These are phyloP conservation scores for Mycetomoellerius zeteki DNA, from an alignment of 1,140 invertebrate genomes.

Conservation along the genomic window DNA sequence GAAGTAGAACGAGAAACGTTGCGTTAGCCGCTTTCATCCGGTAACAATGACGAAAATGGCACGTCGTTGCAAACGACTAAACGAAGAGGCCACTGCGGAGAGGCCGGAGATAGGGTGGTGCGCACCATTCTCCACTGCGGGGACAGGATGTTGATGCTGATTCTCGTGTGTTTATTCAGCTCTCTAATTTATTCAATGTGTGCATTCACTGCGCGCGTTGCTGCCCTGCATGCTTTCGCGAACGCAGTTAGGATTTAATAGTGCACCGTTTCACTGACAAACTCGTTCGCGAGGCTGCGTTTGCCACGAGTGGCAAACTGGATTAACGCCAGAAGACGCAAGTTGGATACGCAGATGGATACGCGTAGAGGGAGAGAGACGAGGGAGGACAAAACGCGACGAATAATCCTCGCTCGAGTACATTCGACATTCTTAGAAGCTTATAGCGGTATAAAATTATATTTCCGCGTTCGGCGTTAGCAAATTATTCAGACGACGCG, in stretches of 20 bases:
- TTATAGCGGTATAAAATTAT: slow-evolving; percentile 35
- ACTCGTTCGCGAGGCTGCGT: slow-evolving; percentile 71
- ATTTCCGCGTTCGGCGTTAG: slow-evolving; percentile 14
- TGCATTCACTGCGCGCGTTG: slow-evolving; percentile 79
- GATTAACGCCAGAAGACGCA: slow-evolving; percentile 78
- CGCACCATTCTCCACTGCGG: slow-evolving; percentile 55
- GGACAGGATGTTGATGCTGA: slow-evolving; percentile 70
- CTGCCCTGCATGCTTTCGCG: slow-evolving; percentile 71
- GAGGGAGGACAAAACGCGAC: slow-evolving; percentile 8
- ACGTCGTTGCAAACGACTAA: slow-evolving; percentile 51
- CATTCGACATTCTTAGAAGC: slow-evolving; percentile 39
- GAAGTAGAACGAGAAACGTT: slow-evolving; percentile 44
- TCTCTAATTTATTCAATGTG: slow-evolving; percentile 83
- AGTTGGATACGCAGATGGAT: slow-evolving; percentile 13
- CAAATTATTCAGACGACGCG: neutral
- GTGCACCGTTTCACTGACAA: slow-evolving; percentile 78
- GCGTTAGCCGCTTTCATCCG: slow-evolving; percentile 66
- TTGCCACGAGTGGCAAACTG: slow-evolving; percentile 73
- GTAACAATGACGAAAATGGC: slow-evolving; percentile 68
- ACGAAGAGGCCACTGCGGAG: slow-evolving; percentile 50
- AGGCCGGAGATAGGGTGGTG: neutral
- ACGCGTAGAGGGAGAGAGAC: neutral
- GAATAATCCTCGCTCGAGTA: slow-evolving; percentile 30
- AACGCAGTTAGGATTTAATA: slow-evolving; percentile 82
- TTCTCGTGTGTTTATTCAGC: slow-evolving; percentile 79